A percentile compares a stretch with the other conserved stretches of the same genome.
phyloP scores from a whole-genome alignment of 2,113 vertebrate species.

The Vidua macroura region DNA sequence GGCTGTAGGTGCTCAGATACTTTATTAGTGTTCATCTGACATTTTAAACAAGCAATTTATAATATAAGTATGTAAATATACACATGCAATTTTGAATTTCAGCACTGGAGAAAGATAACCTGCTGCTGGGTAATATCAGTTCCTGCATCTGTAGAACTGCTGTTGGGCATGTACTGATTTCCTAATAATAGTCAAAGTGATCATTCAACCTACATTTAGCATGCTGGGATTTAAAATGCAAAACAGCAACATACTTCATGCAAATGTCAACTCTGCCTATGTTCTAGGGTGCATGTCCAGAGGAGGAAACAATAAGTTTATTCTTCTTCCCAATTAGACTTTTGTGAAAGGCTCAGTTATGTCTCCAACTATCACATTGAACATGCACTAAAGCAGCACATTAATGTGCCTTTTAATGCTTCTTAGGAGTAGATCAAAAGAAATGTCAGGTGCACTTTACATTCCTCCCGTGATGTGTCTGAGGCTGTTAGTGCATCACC shows the following conservation, averaged over 20 bases:
- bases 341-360: slow-evolving; percentile 26
- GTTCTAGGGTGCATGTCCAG: slow-evolving; percentile 26
- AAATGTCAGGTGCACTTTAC: slow-evolving; percentile 63
- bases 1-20: background rate
- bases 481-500: slow-evolving; percentile 6
- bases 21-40: background rate
- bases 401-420: slow-evolving; percentile 38
- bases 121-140: background rate
- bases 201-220: background rate
- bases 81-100: background rate
- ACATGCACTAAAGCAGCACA: background rate
- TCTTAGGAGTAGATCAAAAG: slow-evolving; percentile 61
- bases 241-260: slow-evolving; percentile 38
- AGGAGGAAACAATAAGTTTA: slow-evolving; percentile 61
- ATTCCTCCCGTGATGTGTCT: slow-evolving; percentile 8
- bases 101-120: background rate
- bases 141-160: background rate
- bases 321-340: slow-evolving; percentile 57
- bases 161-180: background rate
- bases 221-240: slow-evolving; percentile 44
- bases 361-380: slow-evolving; percentile 11
- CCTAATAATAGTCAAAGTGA: background rate
- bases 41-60: background rate
- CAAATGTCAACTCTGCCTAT: slow-evolving; percentile 33
- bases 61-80: background rate